A percentile compares a stretch with the other conserved stretches of the same genome.
Evolutionary conservation across 2,888 invertebrate genomes (phyloP).

Genomic region (Matsumyia berberina): DNA sequence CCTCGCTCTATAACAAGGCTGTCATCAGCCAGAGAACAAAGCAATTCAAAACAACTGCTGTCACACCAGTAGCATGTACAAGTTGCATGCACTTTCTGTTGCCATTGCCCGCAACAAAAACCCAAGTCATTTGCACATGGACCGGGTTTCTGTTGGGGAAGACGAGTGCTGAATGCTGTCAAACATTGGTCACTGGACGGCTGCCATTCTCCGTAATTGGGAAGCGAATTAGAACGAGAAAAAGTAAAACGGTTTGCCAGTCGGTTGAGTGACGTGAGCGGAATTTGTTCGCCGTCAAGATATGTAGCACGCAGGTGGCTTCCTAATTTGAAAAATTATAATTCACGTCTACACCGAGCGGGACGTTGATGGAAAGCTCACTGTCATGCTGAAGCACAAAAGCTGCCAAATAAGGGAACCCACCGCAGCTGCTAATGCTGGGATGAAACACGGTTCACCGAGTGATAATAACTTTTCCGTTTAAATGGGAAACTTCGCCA

Average conservation of each 20-base stretch:
- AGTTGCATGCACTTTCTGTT: slow-evolving; percentile 34
- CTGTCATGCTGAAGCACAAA: background rate
- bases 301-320: background rate
- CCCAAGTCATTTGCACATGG: slow-evolving; percentile 24
- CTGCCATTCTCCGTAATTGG: slow-evolving; percentile 32
- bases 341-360: background rate
- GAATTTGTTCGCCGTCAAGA: slow-evolving; percentile 1
- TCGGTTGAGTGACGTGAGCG: slow-evolving; percentile 21
- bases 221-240: slow-evolving; percentile 30
- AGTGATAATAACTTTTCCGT: background rate
- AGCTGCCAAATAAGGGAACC: background rate
- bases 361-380: background rate
- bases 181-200: background rate
- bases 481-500: background rate
- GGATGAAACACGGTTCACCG: background rate
- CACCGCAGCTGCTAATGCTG: background rate
- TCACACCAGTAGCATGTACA: slow-evolving; percentile 20
- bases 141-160: slow-evolving; percentile 23
- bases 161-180: slow-evolving; percentile 26
- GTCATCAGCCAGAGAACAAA: slow-evolving; percentile 36
- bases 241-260: slow-evolving; percentile 7
- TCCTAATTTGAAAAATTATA: slow-evolving; percentile 2
- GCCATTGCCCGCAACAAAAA: slow-evolving; percentile 16
- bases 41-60: slow-evolving; percentile 58
- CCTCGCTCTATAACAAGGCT: slow-evolving; percentile 26